These are phyloP conservation scores for Cottus gobio DNA, from an alignment of 2,113 vertebrate genomes.

Conservation along the genomic window DNA sequence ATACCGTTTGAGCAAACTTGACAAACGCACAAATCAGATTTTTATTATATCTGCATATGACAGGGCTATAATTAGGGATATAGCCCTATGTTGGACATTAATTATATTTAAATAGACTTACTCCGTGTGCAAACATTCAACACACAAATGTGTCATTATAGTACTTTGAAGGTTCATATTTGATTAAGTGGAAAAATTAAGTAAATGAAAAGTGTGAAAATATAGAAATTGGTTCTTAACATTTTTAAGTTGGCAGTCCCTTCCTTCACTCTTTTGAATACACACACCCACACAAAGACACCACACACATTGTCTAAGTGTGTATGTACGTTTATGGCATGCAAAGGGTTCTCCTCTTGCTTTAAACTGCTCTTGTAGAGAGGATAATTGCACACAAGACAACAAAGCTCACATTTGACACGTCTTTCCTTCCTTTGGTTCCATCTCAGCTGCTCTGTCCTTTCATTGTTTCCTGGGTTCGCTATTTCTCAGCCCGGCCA, in stretches of 20 bases:
- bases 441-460: slow-evolving; percentile 8
- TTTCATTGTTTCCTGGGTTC: slow-evolving; percentile 27
- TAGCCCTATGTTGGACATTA: slow-evolving; percentile 1
- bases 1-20: background rate
- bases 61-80: background rate
- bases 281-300: background rate
- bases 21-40: background rate
- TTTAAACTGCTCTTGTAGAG: slow-evolving; percentile 4
- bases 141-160: background rate
- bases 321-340: background rate
- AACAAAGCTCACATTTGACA: slow-evolving; percentile 34
- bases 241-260: background rate
- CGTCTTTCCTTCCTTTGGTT: slow-evolving; percentile 24
- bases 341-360: background rate
- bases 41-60: background rate
- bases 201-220: slow-evolving; percentile 1
- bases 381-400: slow-evolving; percentile 21
- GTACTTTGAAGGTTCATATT: background rate
- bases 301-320: background rate
- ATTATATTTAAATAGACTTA: background rate
- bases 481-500: slow-evolving; percentile 49
- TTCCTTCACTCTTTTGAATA: background rate
- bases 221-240: background rate
- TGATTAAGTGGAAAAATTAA: background rate
- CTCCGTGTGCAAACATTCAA: background rate